Percentiles rank a stretch among this genome's conserved stretches.
Evolutionary conservation across 1,140 invertebrate species (phyloP).

Genomic region (Trichoplusia ni): DNA sequence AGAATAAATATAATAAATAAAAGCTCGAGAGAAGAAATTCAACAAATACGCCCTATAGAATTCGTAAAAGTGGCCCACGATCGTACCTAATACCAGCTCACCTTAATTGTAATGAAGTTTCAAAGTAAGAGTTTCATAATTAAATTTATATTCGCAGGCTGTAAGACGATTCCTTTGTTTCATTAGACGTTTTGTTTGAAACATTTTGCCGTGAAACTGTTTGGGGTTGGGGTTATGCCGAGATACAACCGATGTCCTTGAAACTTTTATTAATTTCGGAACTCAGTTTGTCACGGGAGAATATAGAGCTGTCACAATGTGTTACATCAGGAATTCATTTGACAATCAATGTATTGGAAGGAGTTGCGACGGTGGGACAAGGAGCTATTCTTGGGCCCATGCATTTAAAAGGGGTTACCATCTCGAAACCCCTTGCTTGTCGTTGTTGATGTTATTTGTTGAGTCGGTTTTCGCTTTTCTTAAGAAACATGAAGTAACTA

Average conservation of each 20-base stretch:
- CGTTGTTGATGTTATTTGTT: too few species aligned
- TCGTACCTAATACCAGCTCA: conserved; percentile 1
- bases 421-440: too few species aligned
- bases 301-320: too few species aligned
- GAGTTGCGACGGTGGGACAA: too few species aligned
- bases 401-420: too few species aligned
- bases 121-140: conserved; percentile 42
- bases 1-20: not conserved
- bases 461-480: too few species aligned
- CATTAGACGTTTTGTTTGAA: conserved; percentile 28
- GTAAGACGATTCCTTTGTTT: conserved; percentile 47
- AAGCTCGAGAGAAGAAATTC: not conserved
- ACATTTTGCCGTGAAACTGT: conserved; percentile 15
- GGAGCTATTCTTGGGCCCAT: too few species aligned
- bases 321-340: too few species aligned
- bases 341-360: too few species aligned
- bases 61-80: not conserved
- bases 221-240: not conserved
- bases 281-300: not conserved
- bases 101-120: conserved; percentile 43
- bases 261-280: conserved; percentile 1
- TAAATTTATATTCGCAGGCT: conserved; percentile 47
- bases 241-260: not conserved
- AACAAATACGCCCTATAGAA: too few species aligned
- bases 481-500: too few species aligned